Evolutionary conservation across 2,888 invertebrate species (phyloP), one percentile per base, ranked within the genome.

Genomic region (Kuschelorhynchus macadamiae): DNA sequence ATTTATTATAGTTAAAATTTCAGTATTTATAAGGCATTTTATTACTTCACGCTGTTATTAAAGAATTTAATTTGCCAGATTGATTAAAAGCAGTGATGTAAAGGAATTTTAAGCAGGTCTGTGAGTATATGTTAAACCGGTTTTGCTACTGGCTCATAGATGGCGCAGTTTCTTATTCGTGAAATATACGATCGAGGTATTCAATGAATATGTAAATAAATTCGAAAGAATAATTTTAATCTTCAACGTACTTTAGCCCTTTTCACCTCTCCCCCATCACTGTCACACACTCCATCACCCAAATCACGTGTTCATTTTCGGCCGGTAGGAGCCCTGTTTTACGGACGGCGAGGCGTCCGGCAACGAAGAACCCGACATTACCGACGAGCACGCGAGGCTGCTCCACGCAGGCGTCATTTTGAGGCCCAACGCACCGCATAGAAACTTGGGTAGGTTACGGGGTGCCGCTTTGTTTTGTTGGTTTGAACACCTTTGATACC

Each of bases 321-420:
- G 32, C 44, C 61, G 46, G 74, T 83, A 88, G 87, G 87, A 87
- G 81, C 52, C 74, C 69, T 77, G 76, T 73, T 74, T 88, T 81
- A 88, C 88, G 63, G 89, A 89, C 80, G 89, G 87, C 72, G 82
- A 87, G 80, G 86, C 84, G 76, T 87, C 87, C 79, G 86, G 85
- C 74, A 87, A 85, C 75, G 89, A 89, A 77, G 89, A 89, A 78
- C 86, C 86, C 78, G 90, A 91, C 83, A 87, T 91, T 64, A 90
- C 90, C 63, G 91, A 92, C 83, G 92, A 92, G 82, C 89, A 89
- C 80, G 90, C 90, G 70, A 90, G 90, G 83, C 85, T 92, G 76
- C 86, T 92, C 66, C 83, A 82, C 76, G 81, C 82, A 65, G 82
- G 83, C 79, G 81, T 83, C 76, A 82, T 83, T 76, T 79, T 82